Conservation (phyloP, 2,888 invertebrate species). For the Branchellion lobata region DNA sequence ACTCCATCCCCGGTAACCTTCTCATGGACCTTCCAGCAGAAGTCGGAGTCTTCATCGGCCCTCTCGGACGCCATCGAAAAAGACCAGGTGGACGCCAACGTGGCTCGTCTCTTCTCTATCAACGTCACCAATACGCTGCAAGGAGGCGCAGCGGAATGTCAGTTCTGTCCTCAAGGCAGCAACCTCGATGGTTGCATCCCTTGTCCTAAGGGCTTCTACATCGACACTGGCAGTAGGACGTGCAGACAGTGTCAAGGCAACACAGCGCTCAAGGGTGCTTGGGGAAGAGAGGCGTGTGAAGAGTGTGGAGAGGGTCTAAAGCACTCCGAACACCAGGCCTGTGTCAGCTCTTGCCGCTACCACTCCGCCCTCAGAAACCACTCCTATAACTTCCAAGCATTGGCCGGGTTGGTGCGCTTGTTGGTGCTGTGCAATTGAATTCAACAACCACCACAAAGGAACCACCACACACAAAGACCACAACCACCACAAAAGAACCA, state of each 20-base stretch:
- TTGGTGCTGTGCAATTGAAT: not conserved
- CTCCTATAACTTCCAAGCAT: constrained; percentile 57
- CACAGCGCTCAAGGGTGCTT: constrained; percentile 55
- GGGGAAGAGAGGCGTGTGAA: constrained; percentile 61
- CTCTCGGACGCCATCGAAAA: not conserved
- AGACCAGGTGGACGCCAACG: constrained; percentile 55
- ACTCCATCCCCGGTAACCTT: constrained; percentile 63
- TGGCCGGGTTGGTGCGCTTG: constrained; percentile 58
- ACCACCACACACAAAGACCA: too few relatives aligned
- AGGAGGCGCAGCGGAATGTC: constrained; percentile 66
- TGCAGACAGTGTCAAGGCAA: constrained; percentile 64
- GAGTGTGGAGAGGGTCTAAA: constrained; percentile 65
- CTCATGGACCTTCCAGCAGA: constrained; percentile 65
- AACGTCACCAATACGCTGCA: constrained; percentile 66
- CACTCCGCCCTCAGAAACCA: constrained; percentile 53
- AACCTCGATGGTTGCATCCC: constrained; percentile 64
- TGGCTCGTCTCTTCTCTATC: constrained; percentile 65
- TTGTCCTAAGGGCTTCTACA: constrained; percentile 66
- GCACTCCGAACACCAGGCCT: constrained; percentile 61
- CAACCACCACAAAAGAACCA: too few relatives aligned
- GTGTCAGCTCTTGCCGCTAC: constrained; percentile 63
- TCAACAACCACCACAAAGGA: not conserved
- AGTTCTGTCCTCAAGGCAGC: constrained; percentile 63
- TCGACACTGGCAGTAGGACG: constrained; percentile 60
- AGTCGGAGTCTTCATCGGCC: constrained; percentile 26